phyloP scores from a whole-genome alignment of 2,888 invertebrate genomes.

The Lapara coniferarum region DNA sequence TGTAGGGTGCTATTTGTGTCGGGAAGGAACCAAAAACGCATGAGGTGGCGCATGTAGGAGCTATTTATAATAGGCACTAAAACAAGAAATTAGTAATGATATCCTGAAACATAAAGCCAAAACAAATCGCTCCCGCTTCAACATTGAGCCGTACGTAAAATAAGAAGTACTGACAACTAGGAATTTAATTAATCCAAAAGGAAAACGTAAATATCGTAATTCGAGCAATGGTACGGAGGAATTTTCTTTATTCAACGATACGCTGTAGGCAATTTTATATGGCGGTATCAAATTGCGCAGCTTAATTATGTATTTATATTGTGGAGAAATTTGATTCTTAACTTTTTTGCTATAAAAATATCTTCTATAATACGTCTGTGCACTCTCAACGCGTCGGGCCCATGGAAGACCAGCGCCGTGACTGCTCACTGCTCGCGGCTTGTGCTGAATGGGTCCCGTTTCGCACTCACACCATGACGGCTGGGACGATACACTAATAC shows the following conservation, averaged over 20 bases:
- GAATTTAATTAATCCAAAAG: constrained; percentile 71
- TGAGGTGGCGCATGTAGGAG: no score
- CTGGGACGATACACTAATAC: no score
- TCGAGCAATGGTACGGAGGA: constrained; percentile 14
- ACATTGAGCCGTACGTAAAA: constrained; percentile 38
- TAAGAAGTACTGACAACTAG: constrained; percentile 49
- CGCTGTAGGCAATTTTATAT: constrained; percentile 4
- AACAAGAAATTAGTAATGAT: constrained; percentile 2
- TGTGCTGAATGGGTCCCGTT: no score
- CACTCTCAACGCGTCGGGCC: no score
- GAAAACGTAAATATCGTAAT: constrained; percentile 54
- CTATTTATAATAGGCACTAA: not conserved
- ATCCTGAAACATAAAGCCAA: not conserved
- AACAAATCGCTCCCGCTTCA: constrained; percentile 4
- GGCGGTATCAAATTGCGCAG: constrained; percentile 2
- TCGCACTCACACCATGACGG: no score
- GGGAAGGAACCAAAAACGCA: no score
- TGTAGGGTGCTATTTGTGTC: no score
- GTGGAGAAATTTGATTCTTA: no score
- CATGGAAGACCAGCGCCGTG: no score
- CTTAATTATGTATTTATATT: constrained; percentile 10
- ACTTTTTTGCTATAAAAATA: no score
- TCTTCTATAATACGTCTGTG: no score
- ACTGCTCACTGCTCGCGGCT: no score
- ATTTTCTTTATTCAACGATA: constrained; percentile 11